Conservation (phyloP, 2,888 invertebrate species). For the Melieria picta region DNA sequence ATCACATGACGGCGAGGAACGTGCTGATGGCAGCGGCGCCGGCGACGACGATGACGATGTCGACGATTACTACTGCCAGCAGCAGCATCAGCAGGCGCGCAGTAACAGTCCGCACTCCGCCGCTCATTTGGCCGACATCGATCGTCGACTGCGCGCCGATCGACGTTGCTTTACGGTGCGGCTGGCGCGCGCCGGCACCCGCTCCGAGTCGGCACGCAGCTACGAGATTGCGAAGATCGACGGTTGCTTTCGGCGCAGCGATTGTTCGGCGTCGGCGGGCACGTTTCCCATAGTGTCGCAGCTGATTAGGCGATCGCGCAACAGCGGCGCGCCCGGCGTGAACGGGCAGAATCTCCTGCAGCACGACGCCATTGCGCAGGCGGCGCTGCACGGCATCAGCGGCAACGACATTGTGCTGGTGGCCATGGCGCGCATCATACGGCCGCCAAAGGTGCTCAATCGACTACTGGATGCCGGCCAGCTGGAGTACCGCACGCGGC, state of each 20-base stretch:
- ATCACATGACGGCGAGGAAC: conserved; percentile 33
- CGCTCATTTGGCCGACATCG: conserved; percentile 54
- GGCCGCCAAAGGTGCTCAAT: conserved; percentile 76
- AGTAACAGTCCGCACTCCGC: conserved; percentile 47
- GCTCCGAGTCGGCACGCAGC: conserved; percentile 74
- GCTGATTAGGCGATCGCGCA: conserved; percentile 67
- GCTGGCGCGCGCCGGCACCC: conserved; percentile 75
- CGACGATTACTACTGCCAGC: conserved; percentile 53
- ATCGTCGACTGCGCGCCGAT: conserved; percentile 65
- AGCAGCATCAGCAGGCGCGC: conserved; percentile 12
- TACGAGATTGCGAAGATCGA: conserved; percentile 78
- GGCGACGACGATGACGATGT: conserved; percentile 68
- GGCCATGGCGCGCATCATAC: conserved; percentile 78
- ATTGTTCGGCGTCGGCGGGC: conserved; percentile 65
- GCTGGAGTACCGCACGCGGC: conserved; percentile 89
- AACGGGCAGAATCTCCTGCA: conserved; percentile 48
- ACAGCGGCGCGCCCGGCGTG: conserved; percentile 42
- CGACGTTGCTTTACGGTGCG: conserved; percentile 71
- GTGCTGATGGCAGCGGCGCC: conserved; percentile 35
- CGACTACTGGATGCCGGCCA: conserved; percentile 74
- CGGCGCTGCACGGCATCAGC: conserved; percentile 68
- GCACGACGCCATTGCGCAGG: conserved; percentile 66
- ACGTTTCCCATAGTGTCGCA: conserved; percentile 65
- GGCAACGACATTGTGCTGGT: conserved; percentile 76
- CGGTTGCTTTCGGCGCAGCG: conserved; percentile 72